Evolutionary conservation across 2,888 invertebrate genomes (phyloP).

Genomic region (Baccha elongata): DNA sequence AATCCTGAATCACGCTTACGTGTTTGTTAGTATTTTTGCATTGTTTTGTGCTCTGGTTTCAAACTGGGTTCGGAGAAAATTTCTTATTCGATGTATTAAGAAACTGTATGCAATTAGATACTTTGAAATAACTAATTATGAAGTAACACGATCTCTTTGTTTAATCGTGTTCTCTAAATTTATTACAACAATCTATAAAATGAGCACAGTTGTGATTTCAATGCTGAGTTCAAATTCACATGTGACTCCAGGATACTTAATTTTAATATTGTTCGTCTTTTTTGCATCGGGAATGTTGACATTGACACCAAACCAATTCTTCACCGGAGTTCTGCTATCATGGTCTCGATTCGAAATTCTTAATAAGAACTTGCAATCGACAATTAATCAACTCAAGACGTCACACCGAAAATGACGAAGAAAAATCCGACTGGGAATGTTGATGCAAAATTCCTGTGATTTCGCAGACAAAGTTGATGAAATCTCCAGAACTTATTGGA

Average conservation of each 20-base stretch:
- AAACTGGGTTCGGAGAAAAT: neutral
- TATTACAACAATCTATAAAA: neutral
- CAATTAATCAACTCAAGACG: neutral
- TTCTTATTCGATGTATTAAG: neutral
- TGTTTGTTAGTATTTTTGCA: neutral
- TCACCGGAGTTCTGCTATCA: neutral
- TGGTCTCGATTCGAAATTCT: neutral
- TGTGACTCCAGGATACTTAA: neutral
- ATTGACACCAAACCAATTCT: neutral
- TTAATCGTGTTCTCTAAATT: neutral
- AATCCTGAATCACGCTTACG: neutral
- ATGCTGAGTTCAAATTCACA: neutral
- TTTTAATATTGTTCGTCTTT: neutral
- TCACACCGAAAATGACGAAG: neutral
- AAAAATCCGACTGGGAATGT: neutral
- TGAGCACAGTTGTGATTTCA: neutral
- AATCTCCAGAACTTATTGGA: neutral
- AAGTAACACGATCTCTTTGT: neutral
- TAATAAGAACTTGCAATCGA: neutral
- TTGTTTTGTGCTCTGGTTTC: neutral
- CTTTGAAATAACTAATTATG: neutral
- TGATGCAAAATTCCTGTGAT: neutral
- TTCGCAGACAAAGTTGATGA: neutral
- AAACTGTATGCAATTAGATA: neutral
- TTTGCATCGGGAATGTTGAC: neutral